Percentiles rank a stretch among this genome's conserved stretches.
phyloP scores from a whole-genome alignment of 1,140 invertebrate species.

The Leptonema lineaticorne region DNA sequence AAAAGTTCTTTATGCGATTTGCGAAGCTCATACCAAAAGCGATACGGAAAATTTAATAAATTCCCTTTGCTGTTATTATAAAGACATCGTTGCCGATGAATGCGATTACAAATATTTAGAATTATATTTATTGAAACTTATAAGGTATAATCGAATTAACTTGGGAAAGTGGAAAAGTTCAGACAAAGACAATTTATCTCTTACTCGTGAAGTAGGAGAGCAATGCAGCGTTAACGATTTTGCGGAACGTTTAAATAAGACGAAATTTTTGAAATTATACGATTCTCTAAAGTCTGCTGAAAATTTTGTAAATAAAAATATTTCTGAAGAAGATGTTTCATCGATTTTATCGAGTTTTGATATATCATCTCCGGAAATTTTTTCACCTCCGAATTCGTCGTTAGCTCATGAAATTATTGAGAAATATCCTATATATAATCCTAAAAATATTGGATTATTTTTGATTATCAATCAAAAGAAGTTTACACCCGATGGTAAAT shows the following conservation, averaged over 20 bases:
- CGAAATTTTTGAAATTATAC: conserved; percentile 5
- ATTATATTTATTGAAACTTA: conserved; percentile 32
- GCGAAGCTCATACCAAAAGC: conserved; percentile 16
- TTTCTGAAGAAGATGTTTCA: neutral
- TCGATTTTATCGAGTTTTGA: neutral
- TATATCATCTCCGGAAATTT: neutral
- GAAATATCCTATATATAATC: conserved; percentile 12
- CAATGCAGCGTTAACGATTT: neutral
- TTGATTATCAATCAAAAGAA: conserved; percentile 23
- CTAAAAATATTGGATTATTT: conserved; percentile 12
- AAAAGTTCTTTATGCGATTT: conserved; percentile 31
- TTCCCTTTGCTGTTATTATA: neutral
- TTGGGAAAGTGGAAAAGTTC: conserved; percentile 22
- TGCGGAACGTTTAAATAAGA: neutral
- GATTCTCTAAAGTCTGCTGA: neutral
- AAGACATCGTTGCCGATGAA: neutral
- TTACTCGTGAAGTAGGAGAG: neutral
- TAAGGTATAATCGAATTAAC: conserved; percentile 13
- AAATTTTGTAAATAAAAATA: neutral
- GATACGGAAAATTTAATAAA: conserved; percentile 24
- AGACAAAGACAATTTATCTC: neutral
- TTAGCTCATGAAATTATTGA: neutral
- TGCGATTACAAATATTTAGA: conserved; percentile 24
- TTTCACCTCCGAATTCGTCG: neutral
- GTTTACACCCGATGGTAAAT: neutral